Evolutionary conservation across 2,797 vertebrate species (phyloP).

Genomic region (Chaunax sp.): DNA sequence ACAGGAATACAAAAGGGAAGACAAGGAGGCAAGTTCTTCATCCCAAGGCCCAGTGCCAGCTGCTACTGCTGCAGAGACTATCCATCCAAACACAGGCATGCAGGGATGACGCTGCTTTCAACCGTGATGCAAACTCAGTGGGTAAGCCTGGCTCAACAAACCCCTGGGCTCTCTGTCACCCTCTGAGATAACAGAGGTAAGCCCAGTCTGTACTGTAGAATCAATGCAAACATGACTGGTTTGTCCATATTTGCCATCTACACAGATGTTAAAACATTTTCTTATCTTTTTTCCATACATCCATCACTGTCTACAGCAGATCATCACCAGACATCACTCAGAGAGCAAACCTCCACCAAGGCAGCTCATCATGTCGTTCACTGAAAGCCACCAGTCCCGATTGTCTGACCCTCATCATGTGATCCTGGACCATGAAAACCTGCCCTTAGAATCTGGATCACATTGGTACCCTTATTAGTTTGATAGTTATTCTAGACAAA

Average conservation of each 20-base stretch:
- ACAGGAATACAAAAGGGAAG: conserved; percentile 71
- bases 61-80: conserved; percentile 69
- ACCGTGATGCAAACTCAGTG: conserved; percentile 47
- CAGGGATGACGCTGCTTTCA: conserved; percentile 55
- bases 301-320: too few species aligned
- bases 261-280: conserved; percentile 8
- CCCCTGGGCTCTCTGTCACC: conserved; percentile 20
- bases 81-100: conserved; percentile 57
- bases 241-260: conserved; percentile 2
- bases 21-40: conserved; percentile 50
- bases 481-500: too few species aligned
- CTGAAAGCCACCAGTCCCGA: too few species aligned
- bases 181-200: conserved; percentile 27
- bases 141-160: conserved; percentile 22
- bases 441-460: too few species aligned
- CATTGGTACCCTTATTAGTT: too few species aligned
- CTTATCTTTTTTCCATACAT: conserved; percentile 2
- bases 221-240: too few species aligned
- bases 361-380: too few species aligned
- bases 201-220: neutral
- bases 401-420: too few species aligned
- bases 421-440: too few species aligned
- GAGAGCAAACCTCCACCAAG: too few species aligned
- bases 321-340: too few species aligned
- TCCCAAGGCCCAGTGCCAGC: conserved; percentile 68